phyloP scores from a whole-genome alignment of 2,113 vertebrate genomes.

The Sceloporus undulatus region DNA sequence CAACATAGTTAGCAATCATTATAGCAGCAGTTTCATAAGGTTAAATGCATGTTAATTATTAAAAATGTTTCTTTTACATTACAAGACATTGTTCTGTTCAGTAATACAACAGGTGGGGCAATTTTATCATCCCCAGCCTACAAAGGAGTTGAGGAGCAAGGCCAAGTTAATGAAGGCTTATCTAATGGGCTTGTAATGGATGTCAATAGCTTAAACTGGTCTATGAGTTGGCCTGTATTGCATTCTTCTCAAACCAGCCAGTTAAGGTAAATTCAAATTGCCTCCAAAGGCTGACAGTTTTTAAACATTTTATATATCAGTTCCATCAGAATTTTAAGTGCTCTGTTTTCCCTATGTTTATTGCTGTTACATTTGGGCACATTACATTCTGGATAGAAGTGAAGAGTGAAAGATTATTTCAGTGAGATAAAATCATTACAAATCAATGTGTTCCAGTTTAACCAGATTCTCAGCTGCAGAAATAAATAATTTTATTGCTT shows the following conservation, averaged over 20 bases:
- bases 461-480: background rate
- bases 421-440: background rate
- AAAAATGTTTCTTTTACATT: too few species aligned
- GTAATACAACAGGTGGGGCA: background rate
- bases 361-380: background rate
- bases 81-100: too few species aligned
- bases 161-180: too few species aligned
- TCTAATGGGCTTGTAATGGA: background rate
- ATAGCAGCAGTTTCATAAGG: too few species aligned
- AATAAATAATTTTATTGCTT: background rate
- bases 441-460: too few species aligned
- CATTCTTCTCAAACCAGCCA: background rate
- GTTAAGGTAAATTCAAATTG: constrained; percentile 30
- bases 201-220: background rate
- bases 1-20: too few species aligned
- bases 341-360: background rate
- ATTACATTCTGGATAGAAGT: background rate
- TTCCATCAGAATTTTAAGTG: background rate
- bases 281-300: background rate
- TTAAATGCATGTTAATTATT: too few species aligned
- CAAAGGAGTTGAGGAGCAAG: background rate
- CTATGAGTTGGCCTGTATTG: background rate
- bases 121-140: constrained; percentile 9
- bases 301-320: background rate
- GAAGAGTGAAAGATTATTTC: background rate